Evolutionary conservation across 2,888 invertebrate genomes (phyloP).

Genomic region (Ophion obscuratus): DNA sequence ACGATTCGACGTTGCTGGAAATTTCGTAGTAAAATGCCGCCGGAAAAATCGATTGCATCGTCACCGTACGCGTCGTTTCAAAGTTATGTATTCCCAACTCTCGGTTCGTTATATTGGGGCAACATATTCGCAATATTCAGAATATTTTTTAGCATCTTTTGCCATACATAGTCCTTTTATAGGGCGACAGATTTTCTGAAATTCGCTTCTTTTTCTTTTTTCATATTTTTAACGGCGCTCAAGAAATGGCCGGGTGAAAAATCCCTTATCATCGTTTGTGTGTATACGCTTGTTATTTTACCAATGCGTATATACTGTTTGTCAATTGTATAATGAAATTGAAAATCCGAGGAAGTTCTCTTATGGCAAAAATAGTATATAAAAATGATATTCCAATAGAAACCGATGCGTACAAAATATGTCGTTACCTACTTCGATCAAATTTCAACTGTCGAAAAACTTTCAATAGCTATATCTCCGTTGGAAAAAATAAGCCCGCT

Average conservation of each 20-base stretch:
- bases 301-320: background rate
- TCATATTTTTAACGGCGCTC: background rate
- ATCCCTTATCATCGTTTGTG: background rate
- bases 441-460: background rate
- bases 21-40: constrained; percentile 9
- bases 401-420: background rate
- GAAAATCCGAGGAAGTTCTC: background rate
- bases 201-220: background rate
- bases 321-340: background rate
- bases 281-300: background rate
- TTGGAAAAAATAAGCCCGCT: background rate
- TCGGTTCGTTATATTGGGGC: constrained; percentile 1
- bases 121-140: constrained; percentile 18
- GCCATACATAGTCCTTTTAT: constrained; percentile 15
- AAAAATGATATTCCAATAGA: background rate
- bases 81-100: constrained; percentile 42
- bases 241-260: background rate
- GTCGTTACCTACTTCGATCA: background rate
- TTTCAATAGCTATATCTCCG: background rate
- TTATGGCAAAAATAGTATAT: no score
- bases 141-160: constrained; percentile 40
- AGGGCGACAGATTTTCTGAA: constrained; percentile 15
- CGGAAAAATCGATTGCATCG: constrained; percentile 24
- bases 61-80: constrained; percentile 20
- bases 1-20: constrained; percentile 7